These are phyloP conservation scores for Chrysocyon brachyurus DNA, from an alignment of 2,797 vertebrate species.

Conservation along the genomic window DNA sequence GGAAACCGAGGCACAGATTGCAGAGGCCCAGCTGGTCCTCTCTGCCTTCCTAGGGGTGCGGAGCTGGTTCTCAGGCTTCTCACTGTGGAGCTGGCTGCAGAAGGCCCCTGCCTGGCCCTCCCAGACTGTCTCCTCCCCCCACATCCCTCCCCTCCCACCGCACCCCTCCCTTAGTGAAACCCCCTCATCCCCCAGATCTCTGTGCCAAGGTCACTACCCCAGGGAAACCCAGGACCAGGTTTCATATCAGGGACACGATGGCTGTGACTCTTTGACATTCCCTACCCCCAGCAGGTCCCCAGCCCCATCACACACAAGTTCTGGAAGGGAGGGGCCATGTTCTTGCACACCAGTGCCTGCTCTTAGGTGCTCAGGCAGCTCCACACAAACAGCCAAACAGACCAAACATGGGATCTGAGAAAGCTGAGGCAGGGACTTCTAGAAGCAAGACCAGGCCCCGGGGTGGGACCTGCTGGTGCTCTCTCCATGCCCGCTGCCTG, in stretches of 20 bases:
- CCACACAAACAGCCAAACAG: neutral
- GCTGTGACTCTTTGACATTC: neutral
- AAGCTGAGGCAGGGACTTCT: neutral
- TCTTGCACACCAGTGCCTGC: neutral
- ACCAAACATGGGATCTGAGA: neutral
- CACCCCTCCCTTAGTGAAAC: neutral
- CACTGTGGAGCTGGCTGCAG: neutral
- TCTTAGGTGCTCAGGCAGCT: neutral
- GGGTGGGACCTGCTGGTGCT: fast-evolving
- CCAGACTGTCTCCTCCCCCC: neutral
- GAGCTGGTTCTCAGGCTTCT: neutral
- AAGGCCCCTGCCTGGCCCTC: neutral
- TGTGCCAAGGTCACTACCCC: neutral
- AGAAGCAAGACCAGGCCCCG: fast-evolving
- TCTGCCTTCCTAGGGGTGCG: neutral
- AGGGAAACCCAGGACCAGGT: neutral
- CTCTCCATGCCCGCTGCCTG: neutral
- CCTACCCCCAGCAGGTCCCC: fast-evolving
- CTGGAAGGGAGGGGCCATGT: neutral
- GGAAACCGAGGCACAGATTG: neutral
- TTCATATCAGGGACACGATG: neutral
- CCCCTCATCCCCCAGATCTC: neutral
- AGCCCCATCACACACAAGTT: neutral
- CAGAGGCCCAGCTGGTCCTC: neutral
- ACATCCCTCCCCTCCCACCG: fast-evolving